Percentiles rank a stretch among this genome's conserved stretches.
Evolutionary conservation across 2,888 invertebrate species (phyloP).

Genomic region (Agonopterix subpropinquella): DNA sequence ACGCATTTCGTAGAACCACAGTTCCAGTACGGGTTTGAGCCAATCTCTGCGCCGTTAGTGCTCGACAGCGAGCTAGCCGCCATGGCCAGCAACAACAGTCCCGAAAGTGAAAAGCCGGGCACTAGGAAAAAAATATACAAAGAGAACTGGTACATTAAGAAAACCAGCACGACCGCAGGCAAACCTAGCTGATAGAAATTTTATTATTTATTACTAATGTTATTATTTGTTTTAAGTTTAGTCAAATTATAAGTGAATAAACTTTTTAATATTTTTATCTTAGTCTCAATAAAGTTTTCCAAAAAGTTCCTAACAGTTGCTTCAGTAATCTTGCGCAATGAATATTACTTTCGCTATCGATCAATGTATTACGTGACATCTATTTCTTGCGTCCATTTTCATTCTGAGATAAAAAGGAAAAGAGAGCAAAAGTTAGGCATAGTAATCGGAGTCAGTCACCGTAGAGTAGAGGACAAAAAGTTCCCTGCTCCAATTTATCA

Average conservation of each 20-base stretch:
- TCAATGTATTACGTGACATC: conserved; percentile 59
- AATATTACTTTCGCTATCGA: conserved; percentile 50
- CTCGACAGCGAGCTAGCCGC: conserved; percentile 61
- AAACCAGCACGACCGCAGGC: conserved; percentile 53
- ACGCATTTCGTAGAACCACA: conserved; percentile 65
- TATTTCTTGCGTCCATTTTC: conserved; percentile 40
- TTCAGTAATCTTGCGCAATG: conserved; percentile 34
- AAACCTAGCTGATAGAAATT: conserved; percentile 53
- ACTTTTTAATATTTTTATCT: conserved; percentile 14
- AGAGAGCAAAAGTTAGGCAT: conserved; percentile 11
- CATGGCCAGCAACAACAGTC: conserved; percentile 57
- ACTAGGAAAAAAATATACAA: conserved; percentile 60
- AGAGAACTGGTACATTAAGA: conserved; percentile 68
- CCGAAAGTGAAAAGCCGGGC: conserved; percentile 57
- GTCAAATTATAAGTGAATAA: conserved; percentile 23
- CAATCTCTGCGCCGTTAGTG: conserved; percentile 47
- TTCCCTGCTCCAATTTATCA: conserved; percentile 1
- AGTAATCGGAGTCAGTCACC: conserved; percentile 40
- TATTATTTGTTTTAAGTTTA: conserved; percentile 28
- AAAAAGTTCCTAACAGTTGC: conserved; percentile 3
- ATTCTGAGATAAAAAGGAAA: conserved; percentile 24
- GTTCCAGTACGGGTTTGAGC: conserved; percentile 69
- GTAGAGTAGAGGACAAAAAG: conserved; percentile 50
- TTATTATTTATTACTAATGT: conserved; percentile 43
- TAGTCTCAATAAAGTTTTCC: conserved; percentile 8